These are phyloP conservation scores for Vespertilio murinus DNA, from an alignment of 2,797 vertebrate species.

Conservation along the genomic window DNA sequence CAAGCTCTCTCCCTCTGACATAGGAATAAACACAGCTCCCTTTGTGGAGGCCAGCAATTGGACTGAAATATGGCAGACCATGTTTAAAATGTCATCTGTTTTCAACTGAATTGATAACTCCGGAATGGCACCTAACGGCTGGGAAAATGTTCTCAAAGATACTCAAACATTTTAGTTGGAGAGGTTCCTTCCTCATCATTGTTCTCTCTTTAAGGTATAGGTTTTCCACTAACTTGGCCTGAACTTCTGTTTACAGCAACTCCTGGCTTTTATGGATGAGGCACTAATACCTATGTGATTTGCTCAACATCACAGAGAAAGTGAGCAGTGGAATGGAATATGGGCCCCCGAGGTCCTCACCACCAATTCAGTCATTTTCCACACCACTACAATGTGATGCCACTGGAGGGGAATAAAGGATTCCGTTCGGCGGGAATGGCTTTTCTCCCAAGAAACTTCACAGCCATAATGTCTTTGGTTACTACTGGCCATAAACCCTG, in stretches of 20 bases:
- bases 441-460: conserved; percentile 28
- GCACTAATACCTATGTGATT: neutral
- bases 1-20: neutral
- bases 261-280: neutral
- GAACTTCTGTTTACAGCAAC: neutral
- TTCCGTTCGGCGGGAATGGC: neutral
- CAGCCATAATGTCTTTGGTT: neutral
- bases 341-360: neutral
- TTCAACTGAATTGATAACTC: conserved; percentile 2
- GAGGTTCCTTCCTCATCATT: neutral
- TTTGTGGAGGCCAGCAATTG: neutral
- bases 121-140: neutral
- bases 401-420: neutral
- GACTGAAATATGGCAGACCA: neutral
- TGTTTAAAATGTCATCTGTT: conserved; percentile 1
- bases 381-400: no score
- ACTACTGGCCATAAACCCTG: neutral
- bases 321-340: neutral
- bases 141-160: neutral
- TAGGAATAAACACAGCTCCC: neutral
- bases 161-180: neutral
- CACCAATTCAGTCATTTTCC: neutral
- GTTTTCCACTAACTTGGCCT: neutral
- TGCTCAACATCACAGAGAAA: neutral
- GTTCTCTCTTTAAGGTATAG: neutral